Conservation (phyloP, 2,888 invertebrate genomes). For the Yponomeuta cagnagella region DNA sequence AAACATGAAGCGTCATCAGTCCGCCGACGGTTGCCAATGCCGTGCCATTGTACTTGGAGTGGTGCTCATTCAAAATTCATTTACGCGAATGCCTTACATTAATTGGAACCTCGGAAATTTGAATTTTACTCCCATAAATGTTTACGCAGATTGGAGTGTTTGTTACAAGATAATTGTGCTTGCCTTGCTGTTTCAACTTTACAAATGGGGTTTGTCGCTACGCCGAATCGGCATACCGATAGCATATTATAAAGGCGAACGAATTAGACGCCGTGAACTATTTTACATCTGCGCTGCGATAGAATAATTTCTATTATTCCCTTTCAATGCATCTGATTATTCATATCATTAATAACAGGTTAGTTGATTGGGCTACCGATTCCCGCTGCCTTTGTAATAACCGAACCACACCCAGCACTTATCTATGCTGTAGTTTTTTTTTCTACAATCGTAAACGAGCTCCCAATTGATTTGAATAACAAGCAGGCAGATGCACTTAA, state of each 20-base stretch:
- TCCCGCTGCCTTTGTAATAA: conserved; percentile 63
- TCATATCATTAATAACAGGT: conserved; percentile 56
- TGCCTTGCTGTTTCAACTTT: neutral
- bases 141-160: conserved; percentile 31
- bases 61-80: conserved; percentile 60
- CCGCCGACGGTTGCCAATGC: conserved; percentile 37
- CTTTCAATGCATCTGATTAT: conserved; percentile 26
- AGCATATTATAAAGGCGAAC: neutral
- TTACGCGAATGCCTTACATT: conserved; percentile 54
- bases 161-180: conserved; percentile 16
- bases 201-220: neutral
- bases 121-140: conserved; percentile 44
- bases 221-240: neutral
- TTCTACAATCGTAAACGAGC: conserved; percentile 74
- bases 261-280: neutral
- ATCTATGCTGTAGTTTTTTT: conserved; percentile 74
- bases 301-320: conserved; percentile 1
- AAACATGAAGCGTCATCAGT: conserved; percentile 52
- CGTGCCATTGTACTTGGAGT: conserved; percentile 38
- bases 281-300: conserved; percentile 14
- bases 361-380: conserved; percentile 65
- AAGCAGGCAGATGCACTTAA: conserved; percentile 75
- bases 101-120: conserved; percentile 47
- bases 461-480: conserved; percentile 75
- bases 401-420: conserved; percentile 68